Conservation (phyloP, 1,140 invertebrate species). For the Macrosteles quadrilineatus region DNA sequence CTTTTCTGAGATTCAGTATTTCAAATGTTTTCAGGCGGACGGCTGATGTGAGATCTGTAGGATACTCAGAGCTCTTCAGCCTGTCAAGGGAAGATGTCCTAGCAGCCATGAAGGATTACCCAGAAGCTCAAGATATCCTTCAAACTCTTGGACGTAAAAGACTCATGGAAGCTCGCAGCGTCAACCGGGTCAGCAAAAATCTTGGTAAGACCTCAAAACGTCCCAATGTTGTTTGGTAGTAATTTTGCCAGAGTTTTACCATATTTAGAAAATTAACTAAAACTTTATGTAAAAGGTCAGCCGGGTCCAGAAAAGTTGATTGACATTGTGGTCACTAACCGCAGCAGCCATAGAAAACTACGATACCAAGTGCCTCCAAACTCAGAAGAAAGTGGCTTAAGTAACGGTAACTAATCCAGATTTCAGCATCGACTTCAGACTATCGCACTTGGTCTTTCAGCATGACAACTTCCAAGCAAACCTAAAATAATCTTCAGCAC, state of each 20-base stretch:
- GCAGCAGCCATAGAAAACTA: slow-evolving; percentile 39
- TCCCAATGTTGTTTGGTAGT: too few species aligned
- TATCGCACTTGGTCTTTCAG: neutral
- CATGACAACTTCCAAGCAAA: neutral
- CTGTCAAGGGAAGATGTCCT: slow-evolving; percentile 93
- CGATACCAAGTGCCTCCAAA: slow-evolving; percentile 34
- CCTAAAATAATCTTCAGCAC: neutral
- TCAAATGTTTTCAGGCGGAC: slow-evolving; percentile 69
- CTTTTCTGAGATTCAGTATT: too few species aligned
- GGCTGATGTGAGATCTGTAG: slow-evolving; percentile 93
- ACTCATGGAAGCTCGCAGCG: slow-evolving; percentile 75
- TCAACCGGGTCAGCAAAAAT: slow-evolving; percentile 39
- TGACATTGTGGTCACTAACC: slow-evolving; percentile 37
- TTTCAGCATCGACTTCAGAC: neutral
- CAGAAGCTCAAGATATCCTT: slow-evolving; percentile 92
- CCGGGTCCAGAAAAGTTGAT: slow-evolving; percentile 2
- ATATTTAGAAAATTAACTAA: neutral
- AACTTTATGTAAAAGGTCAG: neutral
- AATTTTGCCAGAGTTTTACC: too few species aligned
- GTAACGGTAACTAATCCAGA: neutral
- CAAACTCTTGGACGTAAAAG: slow-evolving; percentile 83
- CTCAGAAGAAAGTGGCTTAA: neutral
- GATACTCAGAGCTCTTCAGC: slow-evolving; percentile 94
- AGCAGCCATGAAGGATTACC: slow-evolving; percentile 94
- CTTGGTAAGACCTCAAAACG: slow-evolving; percentile 14